Evolutionary conservation across 1,140 invertebrate genomes (phyloP).

Genomic region (Dryas iulia): DNA sequence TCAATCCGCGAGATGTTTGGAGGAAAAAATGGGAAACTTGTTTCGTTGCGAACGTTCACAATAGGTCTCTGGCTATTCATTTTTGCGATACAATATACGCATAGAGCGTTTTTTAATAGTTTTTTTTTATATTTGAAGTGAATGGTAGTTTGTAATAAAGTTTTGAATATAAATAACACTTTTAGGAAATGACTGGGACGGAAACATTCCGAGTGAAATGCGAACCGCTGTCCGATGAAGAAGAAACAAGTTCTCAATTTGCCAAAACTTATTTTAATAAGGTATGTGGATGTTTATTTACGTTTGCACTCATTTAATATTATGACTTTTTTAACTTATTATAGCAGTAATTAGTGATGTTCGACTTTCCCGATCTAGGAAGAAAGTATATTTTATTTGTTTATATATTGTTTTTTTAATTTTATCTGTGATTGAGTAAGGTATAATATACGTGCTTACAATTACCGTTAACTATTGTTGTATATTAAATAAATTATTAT

Average conservation of each 20-base stretch:
- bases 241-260: conserved; percentile 51
- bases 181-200: conserved; percentile 63
- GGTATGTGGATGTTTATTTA: conserved; percentile 30
- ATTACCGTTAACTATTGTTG: too few relatives aligned
- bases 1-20: conserved; percentile 50
- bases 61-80: background rate
- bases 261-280: conserved; percentile 41
- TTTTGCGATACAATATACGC: background rate
- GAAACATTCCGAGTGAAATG: conserved; percentile 51
- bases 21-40: conserved; percentile 48
- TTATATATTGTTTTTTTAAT: too few relatives aligned
- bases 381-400: too few relatives aligned
- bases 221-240: conserved; percentile 61
- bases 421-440: too few relatives aligned
- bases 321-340: too few relatives aligned
- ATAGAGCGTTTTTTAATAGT: background rate
- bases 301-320: too few relatives aligned
- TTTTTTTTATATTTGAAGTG: background rate
- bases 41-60: conserved; percentile 22
- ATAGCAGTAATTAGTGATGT: too few relatives aligned
- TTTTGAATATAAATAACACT: conserved; percentile 11
- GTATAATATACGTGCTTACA: too few relatives aligned
- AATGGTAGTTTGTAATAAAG: background rate
- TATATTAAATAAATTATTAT: too few relatives aligned
- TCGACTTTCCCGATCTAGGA: too few relatives aligned